Base-by-base conservation (phyloP, 2,888 invertebrate genomes). In the Eupeodes latifasciatus region DNA sequence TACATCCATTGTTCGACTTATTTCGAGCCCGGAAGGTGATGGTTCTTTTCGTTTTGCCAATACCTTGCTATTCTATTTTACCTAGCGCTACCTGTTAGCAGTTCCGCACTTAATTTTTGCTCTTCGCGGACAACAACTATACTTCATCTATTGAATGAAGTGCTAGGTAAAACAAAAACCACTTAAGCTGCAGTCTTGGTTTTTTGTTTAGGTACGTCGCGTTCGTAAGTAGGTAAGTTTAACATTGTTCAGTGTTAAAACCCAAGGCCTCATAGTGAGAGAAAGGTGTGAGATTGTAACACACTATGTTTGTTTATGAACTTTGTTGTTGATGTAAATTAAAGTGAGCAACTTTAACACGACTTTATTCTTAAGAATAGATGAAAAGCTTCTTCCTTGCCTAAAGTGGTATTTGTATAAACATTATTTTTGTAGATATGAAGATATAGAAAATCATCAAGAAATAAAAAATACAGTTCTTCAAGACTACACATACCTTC, bases 101-200 rank as follows among this genome's bases (percentile, higher is more conserved):
- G 19, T 55, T 88, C 71, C 59, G 77, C 75, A 81, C 81, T 88
- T 88, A 85, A 81, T 85, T 85, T 85, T 61, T 59, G 27, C 44
- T 66, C 47, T 57, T 61, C 69, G 62, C 57, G 53, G 64, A 69
- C 14, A 47, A 44, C 61, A 85, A 40, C 5, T 9, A 40, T 40
- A 7, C 40, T 40, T 40, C 40, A 7, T 83, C 67, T 61, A 64
- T 75, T 79, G 69, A 71, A 75, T 79, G 64, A 76, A 81, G 85
- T 85, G 81, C 81, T 78, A 84, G 64, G 66, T 44, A 83, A 77
- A 81, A 81, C 75, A 88, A 53, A 77, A 78, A 71, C 81, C 72
- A 77, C 84, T 86, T 82, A 86, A 82, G 78, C 62, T 36, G 44
- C 4, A 51, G 57, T 9, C 51, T 36, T 40, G 51, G 51, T 76